Percentiles rank a stretch among this genome's conserved stretches.
phyloP scores from a whole-genome alignment of 1,140 invertebrate species.

The Caenorhabditis remanei region DNA sequence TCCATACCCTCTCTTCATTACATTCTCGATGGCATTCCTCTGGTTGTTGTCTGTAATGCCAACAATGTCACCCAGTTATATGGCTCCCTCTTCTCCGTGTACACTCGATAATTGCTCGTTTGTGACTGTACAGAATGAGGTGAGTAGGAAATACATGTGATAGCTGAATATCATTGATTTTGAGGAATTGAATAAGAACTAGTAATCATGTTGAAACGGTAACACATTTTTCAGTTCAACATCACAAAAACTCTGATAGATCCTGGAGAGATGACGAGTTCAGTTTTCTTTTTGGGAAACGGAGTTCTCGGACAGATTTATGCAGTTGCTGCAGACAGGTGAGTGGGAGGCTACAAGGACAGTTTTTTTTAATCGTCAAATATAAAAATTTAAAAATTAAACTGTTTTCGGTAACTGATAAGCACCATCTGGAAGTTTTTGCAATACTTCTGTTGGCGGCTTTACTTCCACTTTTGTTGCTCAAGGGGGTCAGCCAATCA shows the following conservation, averaged over 20 bases:
- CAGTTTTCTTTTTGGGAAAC: constrained; percentile 51
- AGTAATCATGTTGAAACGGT: too few relatives aligned
- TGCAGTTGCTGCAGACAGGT: constrained; percentile 43
- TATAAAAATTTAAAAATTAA: too few relatives aligned
- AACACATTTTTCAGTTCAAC: constrained; percentile 26
- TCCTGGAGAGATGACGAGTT: constrained; percentile 53
- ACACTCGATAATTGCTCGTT: constrained; percentile 3
- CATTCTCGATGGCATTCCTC: constrained; percentile 52
- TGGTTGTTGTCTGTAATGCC: constrained; percentile 55
- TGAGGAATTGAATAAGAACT: too few relatives aligned
- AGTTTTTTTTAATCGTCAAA: too few relatives aligned
- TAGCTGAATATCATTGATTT: too few relatives aligned
- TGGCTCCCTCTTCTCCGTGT: constrained; percentile 33
- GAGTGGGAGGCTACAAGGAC: background rate
- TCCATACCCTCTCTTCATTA: constrained; percentile 47
- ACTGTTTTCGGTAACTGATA: too few relatives aligned
- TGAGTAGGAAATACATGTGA: too few relatives aligned
- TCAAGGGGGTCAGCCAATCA: background rate
- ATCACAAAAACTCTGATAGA: constrained; percentile 3
- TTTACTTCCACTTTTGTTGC: background rate
- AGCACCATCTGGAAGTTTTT: too few relatives aligned
- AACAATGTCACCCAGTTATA: constrained; percentile 46
- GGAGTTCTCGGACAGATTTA: constrained; percentile 49
- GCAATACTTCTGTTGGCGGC: background rate
- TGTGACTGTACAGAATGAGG: constrained; percentile 50